These are phyloP conservation scores for Vidua macroura DNA, from an alignment of 2,113 vertebrate genomes.

Conservation along the genomic window DNA sequence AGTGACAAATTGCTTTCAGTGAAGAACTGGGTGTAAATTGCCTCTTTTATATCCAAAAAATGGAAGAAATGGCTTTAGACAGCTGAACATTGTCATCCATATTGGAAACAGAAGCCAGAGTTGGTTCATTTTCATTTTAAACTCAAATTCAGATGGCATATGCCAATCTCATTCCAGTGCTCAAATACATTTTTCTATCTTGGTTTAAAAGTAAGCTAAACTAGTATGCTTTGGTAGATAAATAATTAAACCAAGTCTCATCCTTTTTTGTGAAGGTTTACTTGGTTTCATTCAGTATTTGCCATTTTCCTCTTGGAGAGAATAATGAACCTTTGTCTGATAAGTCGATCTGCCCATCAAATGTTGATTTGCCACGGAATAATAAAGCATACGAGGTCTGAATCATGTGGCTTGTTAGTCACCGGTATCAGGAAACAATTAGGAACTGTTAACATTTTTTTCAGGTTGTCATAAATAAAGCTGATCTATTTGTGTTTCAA, in stretches of 20 bases:
- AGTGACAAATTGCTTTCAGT: not conserved
- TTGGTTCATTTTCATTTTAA: not conserved
- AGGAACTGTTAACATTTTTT: not conserved
- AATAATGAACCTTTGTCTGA: not conserved
- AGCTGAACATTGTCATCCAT: not conserved
- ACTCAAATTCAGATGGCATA: not conserved
- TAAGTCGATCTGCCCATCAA: not conserved
- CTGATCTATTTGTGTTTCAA: not conserved
- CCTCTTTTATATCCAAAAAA: not conserved
- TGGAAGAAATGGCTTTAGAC: not conserved
- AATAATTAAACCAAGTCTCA: not conserved
- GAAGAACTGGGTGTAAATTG: not conserved
- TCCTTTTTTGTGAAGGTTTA: not conserved
- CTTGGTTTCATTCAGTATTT: not conserved
- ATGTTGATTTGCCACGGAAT: not conserved
- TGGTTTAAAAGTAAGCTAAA: not conserved
- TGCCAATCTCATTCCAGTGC: not conserved
- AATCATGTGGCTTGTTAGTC: not conserved
- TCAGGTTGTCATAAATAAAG: not conserved
- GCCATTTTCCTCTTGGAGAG: not conserved
- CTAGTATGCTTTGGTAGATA: not conserved
- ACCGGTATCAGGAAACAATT: not conserved
- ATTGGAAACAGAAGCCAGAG: not conserved
- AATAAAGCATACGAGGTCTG: not conserved
- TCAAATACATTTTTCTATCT: not conserved